Evolutionary conservation across 2,888 invertebrate genomes (phyloP).

Genomic region (Drosophila nr. perissopoda): DNA sequence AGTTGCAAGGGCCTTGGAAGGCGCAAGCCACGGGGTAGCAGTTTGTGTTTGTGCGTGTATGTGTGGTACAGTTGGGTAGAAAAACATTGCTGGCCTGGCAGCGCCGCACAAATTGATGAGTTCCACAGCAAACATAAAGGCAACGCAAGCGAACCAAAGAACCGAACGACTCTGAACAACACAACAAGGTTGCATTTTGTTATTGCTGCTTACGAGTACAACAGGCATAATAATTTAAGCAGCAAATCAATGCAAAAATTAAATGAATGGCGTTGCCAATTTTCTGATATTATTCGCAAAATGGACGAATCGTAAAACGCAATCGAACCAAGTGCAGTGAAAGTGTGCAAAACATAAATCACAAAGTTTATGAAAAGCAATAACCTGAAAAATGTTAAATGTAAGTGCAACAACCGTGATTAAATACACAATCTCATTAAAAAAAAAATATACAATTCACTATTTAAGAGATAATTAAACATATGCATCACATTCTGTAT

Average conservation of each 20-base stretch:
- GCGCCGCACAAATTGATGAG: constrained; percentile 51
- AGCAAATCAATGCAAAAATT: constrained; percentile 42
- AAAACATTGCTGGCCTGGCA: constrained; percentile 68
- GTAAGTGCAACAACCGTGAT: constrained; percentile 42
- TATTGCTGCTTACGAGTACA: constrained; percentile 10
- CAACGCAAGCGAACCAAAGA: constrained; percentile 16
- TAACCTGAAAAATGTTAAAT: constrained; percentile 50
- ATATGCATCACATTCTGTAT: constrained; percentile 13
- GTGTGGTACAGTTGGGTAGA: constrained; percentile 78
- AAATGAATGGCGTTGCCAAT: constrained; percentile 54
- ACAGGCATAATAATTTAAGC: constrained; percentile 13
- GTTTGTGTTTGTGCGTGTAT: constrained; percentile 61
- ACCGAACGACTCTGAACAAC: constrained; percentile 10
- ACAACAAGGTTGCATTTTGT: constrained; percentile 35
- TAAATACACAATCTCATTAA: constrained; percentile 1
- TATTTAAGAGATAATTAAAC: constrained; percentile 3
- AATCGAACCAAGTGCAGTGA: constrained; percentile 67
- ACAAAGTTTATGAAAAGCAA: constrained; percentile 40
- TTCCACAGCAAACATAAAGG: constrained; percentile 30
- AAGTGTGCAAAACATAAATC: constrained; percentile 60
- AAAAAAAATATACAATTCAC: constrained; percentile 5
- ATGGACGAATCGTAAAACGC: constrained; percentile 58
- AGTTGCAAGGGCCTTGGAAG: constrained; percentile 47
- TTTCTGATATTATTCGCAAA: constrained; percentile 46
- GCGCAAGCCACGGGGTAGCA: constrained; percentile 64